Base-by-base conservation (phyloP, 2,113 vertebrate genomes). In the Emydura subglobosa region DNA sequence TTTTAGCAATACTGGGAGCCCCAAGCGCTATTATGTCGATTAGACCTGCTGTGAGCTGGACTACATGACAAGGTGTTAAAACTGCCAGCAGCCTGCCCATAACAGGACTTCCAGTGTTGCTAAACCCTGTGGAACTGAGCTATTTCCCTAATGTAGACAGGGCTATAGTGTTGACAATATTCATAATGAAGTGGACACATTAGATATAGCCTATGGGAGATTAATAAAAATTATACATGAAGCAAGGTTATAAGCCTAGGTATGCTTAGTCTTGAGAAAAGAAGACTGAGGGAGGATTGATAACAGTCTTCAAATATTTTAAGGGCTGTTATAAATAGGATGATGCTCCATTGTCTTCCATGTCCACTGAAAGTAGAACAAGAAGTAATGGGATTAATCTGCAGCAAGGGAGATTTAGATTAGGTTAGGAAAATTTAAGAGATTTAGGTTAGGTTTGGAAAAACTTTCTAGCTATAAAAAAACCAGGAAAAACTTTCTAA, bases 81-180 rank as follows among this genome's bases (percentile, higher is more conserved):
- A 74, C 21, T 42, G 22, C 22, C 22, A 92, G 92, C 86, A 90
- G 61, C 85, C 44, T 94, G 88, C 95, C 94, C 0, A 0, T n/a
- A 81, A 21, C 51, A 80, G 39, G 24, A 55, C 90, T 89, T 54
- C 79, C 55, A 31, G 79, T 78, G 22, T 57, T 16, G 82, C 57
- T 61, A 82, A 57, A 34, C 74, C 19, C 81, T 31, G 72, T 72
- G 83, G 82, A 95, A 82, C 80, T 79, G 84, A 91, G 84, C 94
- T 59, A 51, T 39, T 94, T 96, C 89, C 31, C 42, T 92, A 90
- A n/a, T 49, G 3, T 65, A 51, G 42, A 50, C 31, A 5, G 78
- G 90, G 74, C 42, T 42, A 76, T 0, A 4, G 24, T 47, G 24
- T 83, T 59, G 89, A 78, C 42, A 85, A 84, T 94, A 47, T 57